Conservation (phyloP, 2,888 invertebrate species). For the Leptopterna dolabrata region DNA sequence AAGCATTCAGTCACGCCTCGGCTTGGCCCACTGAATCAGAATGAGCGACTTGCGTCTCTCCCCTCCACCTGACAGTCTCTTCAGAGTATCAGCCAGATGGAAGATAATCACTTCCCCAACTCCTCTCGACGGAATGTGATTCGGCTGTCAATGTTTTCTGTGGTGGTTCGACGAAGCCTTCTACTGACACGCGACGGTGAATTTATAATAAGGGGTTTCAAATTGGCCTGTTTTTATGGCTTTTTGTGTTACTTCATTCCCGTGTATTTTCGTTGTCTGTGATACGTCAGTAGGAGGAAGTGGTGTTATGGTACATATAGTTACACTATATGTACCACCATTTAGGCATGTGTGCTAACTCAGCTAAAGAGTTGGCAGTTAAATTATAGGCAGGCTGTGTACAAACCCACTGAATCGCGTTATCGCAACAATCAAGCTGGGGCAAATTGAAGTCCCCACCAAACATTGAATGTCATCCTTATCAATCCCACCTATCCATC, state of each 20-base stretch:
- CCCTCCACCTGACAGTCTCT: neutral
- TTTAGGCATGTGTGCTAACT: no score
- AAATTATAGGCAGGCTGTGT: no score
- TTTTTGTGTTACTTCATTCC: neutral
- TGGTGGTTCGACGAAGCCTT: neutral
- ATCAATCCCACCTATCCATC: no score
- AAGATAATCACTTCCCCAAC: constrained; percentile 17
- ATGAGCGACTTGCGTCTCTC: constrained; percentile 7
- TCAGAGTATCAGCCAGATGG: neutral
- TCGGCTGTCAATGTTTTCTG: constrained; percentile 11
- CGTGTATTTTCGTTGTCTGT: no score
- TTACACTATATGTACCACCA: no score
- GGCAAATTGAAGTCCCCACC: no score
- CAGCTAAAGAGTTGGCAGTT: no score
- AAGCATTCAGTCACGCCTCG: constrained; percentile 40
- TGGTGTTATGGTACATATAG: no score
- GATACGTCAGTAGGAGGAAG: no score
- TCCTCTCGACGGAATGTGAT: neutral
- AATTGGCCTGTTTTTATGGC: neutral
- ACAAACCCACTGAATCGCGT: no score
- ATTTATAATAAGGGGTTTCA: neutral
- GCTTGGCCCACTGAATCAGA: constrained; percentile 25
- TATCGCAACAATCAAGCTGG: no score
- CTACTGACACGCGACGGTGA: constrained; percentile 10
- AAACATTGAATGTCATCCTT: no score